Evolutionary conservation across 35 echinoderm and acorn worm genomes (phyloP), one percentile per base, ranked within the genome.

Genomic region (Ophiothrix spiculata): DNA sequence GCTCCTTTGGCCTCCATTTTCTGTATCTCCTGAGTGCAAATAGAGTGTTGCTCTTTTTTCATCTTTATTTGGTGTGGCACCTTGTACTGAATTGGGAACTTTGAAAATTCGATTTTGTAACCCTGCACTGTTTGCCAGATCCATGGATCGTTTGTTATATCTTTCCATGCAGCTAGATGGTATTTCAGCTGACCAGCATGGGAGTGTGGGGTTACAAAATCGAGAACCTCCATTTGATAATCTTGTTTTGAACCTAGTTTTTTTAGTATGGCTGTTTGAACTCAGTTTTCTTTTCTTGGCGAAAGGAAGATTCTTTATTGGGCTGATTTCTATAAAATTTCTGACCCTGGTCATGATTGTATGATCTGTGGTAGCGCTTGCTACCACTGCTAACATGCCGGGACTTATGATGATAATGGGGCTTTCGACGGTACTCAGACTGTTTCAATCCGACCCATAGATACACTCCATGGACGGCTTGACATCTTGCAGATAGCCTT

Each of bases 51-150:
- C 23, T 73, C 0, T 21, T 75, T 38, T 32, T 40, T 31, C 78
- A 89, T 79, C 31, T 28, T 28, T 13, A 80, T 80, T 36, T 31
- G 37, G 14, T 38, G 4, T 80, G 78, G 78, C 36, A 40, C 36
- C 36, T 80, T 80, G 78, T 39, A 39, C 6, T 80, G 88, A 38
- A 84, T 13, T 17, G 40, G 80, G 16, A 19, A 0, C 76, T 35
- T 40, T 21, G 4, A 29, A 45, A 84, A 85, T 85, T 84, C 64
- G 37, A 85, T 46, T 56, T 37, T 75, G 81, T 90, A 85, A 69
- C 88, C 88, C 28, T 13, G 31, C 15, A 90, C 73, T 45, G 81
- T 82, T 40, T 83, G 74, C 15, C 56, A 39, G 31, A 90, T 90
- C 74, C 41, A 90, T 15, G 88, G 80, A 49, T 85, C 88, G 15